Conservation (phyloP, 2,113 vertebrate species). For the Kryptolebias marmoratus region DNA sequence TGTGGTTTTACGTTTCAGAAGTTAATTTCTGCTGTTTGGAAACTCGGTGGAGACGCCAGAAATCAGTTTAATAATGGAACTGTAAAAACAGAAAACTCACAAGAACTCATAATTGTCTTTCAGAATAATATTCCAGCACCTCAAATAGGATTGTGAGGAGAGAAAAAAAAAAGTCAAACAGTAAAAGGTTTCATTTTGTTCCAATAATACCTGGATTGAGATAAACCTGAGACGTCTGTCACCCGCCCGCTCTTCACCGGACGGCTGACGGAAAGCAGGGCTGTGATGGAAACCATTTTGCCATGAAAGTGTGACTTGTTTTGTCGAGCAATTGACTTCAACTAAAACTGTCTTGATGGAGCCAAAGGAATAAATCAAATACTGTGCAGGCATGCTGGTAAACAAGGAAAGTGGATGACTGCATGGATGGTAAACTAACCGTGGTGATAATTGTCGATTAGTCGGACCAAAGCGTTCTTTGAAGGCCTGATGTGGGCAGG, state of each 20-base stretch:
- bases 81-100: slow-evolving; percentile 45
- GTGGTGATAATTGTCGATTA: slow-evolving; percentile 79
- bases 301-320: slow-evolving; percentile 82
- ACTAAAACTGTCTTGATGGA: slow-evolving; percentile 66
- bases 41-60: neutral
- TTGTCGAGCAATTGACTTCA: slow-evolving; percentile 67
- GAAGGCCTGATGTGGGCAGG: slow-evolving; percentile 62
- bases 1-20: slow-evolving; percentile 21
- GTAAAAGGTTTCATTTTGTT: slow-evolving; percentile 54
- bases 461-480: slow-evolving; percentile 56
- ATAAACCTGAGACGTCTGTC: slow-evolving; percentile 67
- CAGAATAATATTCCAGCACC: slow-evolving; percentile 48
- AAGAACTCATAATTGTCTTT: slow-evolving; percentile 65
- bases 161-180: slow-evolving; percentile 19
- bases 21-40: neutral
- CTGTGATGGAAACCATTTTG: slow-evolving; percentile 75
- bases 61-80: slow-evolving; percentile 39
- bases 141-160: slow-evolving; percentile 30
- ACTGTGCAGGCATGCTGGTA: slow-evolving; percentile 51
- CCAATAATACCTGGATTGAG: slow-evolving; percentile 54
- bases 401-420: slow-evolving; percentile 51
- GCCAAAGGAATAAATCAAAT: slow-evolving; percentile 60
- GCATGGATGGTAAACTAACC: slow-evolving; percentile 72
- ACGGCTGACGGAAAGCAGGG: slow-evolving; percentile 70
- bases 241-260: slow-evolving; percentile 53